Evolutionary conservation across 2,888 invertebrate species (phyloP), one percentile per base, ranked within the genome.

Genomic region (Balanococcus diminutus): DNA sequence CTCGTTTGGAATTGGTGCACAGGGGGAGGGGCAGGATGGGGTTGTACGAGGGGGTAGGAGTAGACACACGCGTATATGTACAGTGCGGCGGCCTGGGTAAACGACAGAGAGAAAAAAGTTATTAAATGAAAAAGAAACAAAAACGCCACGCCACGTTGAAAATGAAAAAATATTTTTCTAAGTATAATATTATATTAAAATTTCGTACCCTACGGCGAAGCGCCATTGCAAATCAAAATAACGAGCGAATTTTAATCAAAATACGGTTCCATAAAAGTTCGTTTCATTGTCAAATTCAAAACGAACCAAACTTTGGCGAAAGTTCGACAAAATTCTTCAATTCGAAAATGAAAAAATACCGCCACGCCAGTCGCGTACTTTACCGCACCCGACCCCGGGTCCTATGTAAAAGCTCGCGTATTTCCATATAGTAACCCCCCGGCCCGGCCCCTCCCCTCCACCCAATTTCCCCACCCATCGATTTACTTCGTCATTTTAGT

Each of bases 231-330:
- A 75, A 75, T 75, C 72, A 75, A 75, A 75, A 75, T 75, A 75
- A 75, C 72, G 72, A 75, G 72, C 46, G 82, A 82, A 82, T 82
- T 82, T 82, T 46, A 82, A 82, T 82, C 46, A 82, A 82, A 82
- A 82, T 82, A 82, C 82, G 51, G 82, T 82, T 82, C 82, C 82
- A 82, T 51, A 51, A 82, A 82, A 82, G 82, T 82, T 82, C 72
- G 72, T 32, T 32, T 75, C 72, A 61, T 61, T 61, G 72, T 75
- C 72, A 75, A 75, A 75, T 75, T 75, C 72, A 32, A 75, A 75
- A 75, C 72, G 72, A 75, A 75, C 72, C 32, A 75, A 75, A 75
- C 31, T 75, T 75, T 75, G 72, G n/a, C 72, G n/a, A 32, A 75
- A 75, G 72, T 75, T 75, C 72, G 72, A 75, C 72, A 9, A 75